Evolutionary conservation across 2,888 invertebrate genomes (phyloP).

Genomic region (Xestia c-nigrum): DNA sequence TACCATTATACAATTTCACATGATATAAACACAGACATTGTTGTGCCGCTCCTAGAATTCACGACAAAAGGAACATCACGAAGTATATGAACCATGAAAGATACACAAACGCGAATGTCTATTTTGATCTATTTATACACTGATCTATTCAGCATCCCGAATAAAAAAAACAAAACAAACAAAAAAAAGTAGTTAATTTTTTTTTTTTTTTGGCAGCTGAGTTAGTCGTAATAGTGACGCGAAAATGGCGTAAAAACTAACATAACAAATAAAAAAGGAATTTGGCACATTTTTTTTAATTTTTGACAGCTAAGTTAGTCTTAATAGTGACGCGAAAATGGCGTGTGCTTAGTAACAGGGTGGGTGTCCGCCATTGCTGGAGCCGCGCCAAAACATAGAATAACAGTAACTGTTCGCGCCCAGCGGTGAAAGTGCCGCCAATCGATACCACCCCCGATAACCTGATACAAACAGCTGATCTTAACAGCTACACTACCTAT

Average conservation of each 20-base stretch:
- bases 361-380: conserved; percentile 78
- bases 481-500: conserved; percentile 55
- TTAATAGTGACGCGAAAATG: conserved; percentile 56
- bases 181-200: background rate
- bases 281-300: background rate
- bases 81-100: conserved; percentile 52
- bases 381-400: conserved; percentile 82
- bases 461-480: conserved; percentile 81
- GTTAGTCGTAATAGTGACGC: conserved; percentile 47
- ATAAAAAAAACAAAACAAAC: conserved; percentile 1
- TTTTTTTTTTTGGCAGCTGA: conserved; percentile 11
- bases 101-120: conserved; percentile 34
- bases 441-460: conserved; percentile 82
- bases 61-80: conserved; percentile 46
- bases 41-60: conserved; percentile 33
- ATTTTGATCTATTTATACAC: conserved; percentile 36
- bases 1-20: conserved; percentile 6
- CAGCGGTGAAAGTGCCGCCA: conserved; percentile 80
- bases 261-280: conserved; percentile 2
- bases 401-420: conserved; percentile 71
- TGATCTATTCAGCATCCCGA: conserved; percentile 8
- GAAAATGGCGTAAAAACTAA: conserved; percentile 53
- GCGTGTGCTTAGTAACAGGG: conserved; percentile 75
- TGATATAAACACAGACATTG: conserved; percentile 46
- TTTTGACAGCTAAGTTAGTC: conserved; percentile 26